Base-by-base conservation (phyloP, 2,888 invertebrate species). In the Leptinotarsa juncta region DNA sequence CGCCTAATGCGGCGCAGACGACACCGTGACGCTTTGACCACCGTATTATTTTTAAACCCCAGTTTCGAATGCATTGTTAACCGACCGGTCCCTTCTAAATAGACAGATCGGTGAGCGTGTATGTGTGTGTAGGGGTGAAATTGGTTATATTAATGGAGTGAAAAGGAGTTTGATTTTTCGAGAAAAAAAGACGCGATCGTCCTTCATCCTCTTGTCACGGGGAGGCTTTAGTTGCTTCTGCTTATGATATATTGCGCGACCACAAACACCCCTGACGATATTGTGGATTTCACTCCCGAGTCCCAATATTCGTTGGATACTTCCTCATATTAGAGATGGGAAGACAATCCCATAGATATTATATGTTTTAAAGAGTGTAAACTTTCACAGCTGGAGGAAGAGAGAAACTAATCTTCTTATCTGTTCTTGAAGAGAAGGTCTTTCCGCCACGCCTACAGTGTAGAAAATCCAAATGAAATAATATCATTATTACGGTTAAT, bases 31-130 rank as follows among this genome's bases (percentile, higher is more conserved):
- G 80, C 80, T 80, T 75, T 82, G 81, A 82, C 83, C 81, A 78
- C 78, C 80, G 82, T 78, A 81, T 82, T 81, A 81, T 81, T 80
- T 81, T 80, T 78, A 79, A 81, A 82, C 83, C 82, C 82, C 80
- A 70, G 75, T 75, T 74, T 77, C 73, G 75, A 74, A 73, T 71
- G 79, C 70, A 79, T 79, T 79, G 79, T 79, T 79, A 76, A 72
- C 73, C 77, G 70, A 74, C 74, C 75, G 73, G 74, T 71, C 73
- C 77, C 76, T 70, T 76, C 76, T 77, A 79, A 79, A 77, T 71
- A 76, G 77, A 74, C 76, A 74, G 73, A 72, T 76, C 76, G 55
- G 68, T 69, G 57, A 48, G 60, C 60, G 60, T 51, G 72, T 72
- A 69, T 70, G 75, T 73, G 70, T 67, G 53, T 66, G 70, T 76